Evolutionary conservation across 2,888 invertebrate genomes (phyloP), one percentile per base, ranked within the genome.

Genomic region (Lutraria lutraria): DNA sequence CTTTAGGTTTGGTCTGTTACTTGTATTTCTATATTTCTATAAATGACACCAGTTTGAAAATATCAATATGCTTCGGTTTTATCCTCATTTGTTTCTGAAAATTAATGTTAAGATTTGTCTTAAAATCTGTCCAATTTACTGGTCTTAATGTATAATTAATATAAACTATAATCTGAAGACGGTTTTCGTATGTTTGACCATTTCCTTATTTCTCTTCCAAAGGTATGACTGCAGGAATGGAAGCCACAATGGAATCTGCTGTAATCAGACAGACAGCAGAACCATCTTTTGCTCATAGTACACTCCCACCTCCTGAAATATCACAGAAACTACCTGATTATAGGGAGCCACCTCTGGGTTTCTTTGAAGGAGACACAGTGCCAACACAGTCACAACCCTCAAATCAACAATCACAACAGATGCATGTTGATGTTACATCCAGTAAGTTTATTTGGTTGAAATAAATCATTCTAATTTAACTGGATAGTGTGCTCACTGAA

Each of bases 271-370:
- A 88, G 21, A 91, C 86, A n/a, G 86, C 89, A 31, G 90, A 91
- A 29, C 85, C 84, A 25, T 83, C 90, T 10, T 85, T 87, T 25
- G 80, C 79, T 21, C 85, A 89, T 3, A 83, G 83, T 63, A 52
- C 52, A 10, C 82, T 68, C 16, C 82, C 68, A 29, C 80, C 86
- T 16, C 56, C 88, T 31, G 91, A 91, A 29, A 53, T 83, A 29
- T 85, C 81, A 6, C 60, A 80, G 21, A 84, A n/a, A 79, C 86
- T 92, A 4, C 92, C 92, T 19, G 91, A 92, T 72, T 92, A 92
- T 87, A 87, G 92, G 82, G 92, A 92, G 76, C 92, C 92, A 60
- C 91, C 92, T 4, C 86, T 90, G 12, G 92, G 92, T 10, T 92
- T 90, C 89, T 92, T 92, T 87, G 91, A 91, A 31, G 89, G 91